phyloP scores from a whole-genome alignment of 2,797 vertebrate species.

The Rhabdomys pumilio region DNA sequence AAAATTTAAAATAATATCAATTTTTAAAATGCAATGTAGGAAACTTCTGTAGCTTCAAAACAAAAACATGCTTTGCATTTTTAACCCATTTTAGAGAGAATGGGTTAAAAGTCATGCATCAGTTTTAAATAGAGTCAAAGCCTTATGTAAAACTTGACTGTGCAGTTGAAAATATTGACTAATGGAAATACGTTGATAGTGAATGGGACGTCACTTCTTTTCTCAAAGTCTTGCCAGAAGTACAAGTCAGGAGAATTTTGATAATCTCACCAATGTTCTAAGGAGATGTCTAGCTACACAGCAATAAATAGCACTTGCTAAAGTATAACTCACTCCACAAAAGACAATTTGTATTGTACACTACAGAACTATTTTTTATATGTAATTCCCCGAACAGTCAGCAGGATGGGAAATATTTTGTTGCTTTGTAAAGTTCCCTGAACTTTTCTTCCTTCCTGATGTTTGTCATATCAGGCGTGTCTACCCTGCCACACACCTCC shows the following conservation, averaged over 20 bases:
- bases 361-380: not conserved
- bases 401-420: not conserved
- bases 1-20: not conserved
- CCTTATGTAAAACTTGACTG: not conserved
- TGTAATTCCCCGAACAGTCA: not conserved
- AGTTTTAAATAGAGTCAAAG: not conserved
- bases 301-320: not conserved
- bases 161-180: not conserved
- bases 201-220: not conserved
- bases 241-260: not conserved
- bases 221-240: not conserved
- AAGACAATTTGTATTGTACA: not conserved
- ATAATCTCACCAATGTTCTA: not conserved
- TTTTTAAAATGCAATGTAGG: not conserved
- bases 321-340: not conserved
- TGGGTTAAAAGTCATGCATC: not conserved
- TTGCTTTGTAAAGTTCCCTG: not conserved
- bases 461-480: not conserved
- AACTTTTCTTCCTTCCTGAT: not conserved
- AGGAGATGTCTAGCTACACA: not conserved
- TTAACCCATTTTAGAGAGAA: not conserved
- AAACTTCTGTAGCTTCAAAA: not conserved
- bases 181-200: not conserved
- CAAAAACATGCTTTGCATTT: not conserved
- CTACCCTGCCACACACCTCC: accelerated